Evolutionary conservation across 1,140 invertebrate genomes (phyloP).

Genomic region (Caligus rogercresseyi): DNA sequence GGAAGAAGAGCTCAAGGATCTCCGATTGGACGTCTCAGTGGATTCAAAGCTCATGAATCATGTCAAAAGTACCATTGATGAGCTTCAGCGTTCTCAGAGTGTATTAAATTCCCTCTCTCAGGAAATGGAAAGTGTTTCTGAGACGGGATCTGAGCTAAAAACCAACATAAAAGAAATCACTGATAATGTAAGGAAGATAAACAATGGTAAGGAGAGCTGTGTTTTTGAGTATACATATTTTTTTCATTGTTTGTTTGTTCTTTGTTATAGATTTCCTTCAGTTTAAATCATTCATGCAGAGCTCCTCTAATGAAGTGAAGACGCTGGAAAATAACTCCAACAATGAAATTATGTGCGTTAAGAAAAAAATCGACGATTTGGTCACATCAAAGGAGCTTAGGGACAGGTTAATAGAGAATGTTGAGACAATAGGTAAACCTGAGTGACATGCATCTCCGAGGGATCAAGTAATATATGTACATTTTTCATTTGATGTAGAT

Average conservation of each 20-base stretch:
- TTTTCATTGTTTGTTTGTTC: background rate
- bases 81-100: background rate
- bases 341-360: background rate
- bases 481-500: background rate
- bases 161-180: no score
- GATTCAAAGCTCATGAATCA: background rate
- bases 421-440: background rate
- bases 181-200: no score
- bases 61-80: background rate
- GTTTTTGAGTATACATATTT: background rate
- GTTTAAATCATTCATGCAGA: background rate
- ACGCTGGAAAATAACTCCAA: background rate
- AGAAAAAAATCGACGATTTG: background rate
- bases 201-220: no score
- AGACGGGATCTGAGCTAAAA: no score
- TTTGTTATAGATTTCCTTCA: background rate
- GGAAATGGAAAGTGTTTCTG: background rate
- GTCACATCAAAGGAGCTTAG: background rate
- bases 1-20: background rate
- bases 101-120: background rate
- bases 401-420: background rate
- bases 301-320: background rate
- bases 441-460: no score
- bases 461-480: background rate
- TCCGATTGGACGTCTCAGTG: background rate